Evolutionary conservation across 2,113 vertebrate species (phyloP).

Genomic region (Esox niger): DNA sequence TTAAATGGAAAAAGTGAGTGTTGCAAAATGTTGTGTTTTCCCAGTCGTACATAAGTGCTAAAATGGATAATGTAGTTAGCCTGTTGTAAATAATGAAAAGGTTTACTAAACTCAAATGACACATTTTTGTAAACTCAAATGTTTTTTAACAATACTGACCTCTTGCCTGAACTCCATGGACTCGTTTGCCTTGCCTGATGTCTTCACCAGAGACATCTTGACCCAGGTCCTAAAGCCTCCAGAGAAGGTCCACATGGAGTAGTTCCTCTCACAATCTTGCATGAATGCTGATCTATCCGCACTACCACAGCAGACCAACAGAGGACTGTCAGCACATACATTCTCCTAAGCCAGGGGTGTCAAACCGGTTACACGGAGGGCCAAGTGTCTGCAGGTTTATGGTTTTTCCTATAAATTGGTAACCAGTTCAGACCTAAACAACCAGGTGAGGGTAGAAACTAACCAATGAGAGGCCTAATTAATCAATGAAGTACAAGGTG

Average conservation of each 20-base stretch:
- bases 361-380: too few relatives aligned
- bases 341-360: too few relatives aligned
- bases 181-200: conserved; percentile 82
- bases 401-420: too few relatives aligned
- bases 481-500: too few relatives aligned
- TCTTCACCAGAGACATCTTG: conserved; percentile 95
- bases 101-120: not conserved
- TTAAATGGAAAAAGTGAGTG: too few relatives aligned
- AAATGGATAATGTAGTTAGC: not conserved
- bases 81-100: not conserved
- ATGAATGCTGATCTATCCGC: conserved; percentile 82
- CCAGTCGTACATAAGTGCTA: too few relatives aligned
- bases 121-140: conserved; percentile 1
- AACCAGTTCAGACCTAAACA: too few relatives aligned
- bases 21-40: too few relatives aligned
- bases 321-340: too few relatives aligned
- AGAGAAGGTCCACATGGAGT: conserved; percentile 95
- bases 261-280: conserved; percentile 91
- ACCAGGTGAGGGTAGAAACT: too few relatives aligned
- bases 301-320: conserved; percentile 58
- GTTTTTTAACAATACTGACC: conserved; percentile 61
- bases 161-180: conserved; percentile 93
- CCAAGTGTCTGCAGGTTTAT: too few relatives aligned
- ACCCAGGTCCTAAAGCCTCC: conserved; percentile 98
- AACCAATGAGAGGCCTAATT: too few relatives aligned